phyloP scores from a whole-genome alignment of 1,140 invertebrate genomes.

The Stenopsyche tienmushanensis region DNA sequence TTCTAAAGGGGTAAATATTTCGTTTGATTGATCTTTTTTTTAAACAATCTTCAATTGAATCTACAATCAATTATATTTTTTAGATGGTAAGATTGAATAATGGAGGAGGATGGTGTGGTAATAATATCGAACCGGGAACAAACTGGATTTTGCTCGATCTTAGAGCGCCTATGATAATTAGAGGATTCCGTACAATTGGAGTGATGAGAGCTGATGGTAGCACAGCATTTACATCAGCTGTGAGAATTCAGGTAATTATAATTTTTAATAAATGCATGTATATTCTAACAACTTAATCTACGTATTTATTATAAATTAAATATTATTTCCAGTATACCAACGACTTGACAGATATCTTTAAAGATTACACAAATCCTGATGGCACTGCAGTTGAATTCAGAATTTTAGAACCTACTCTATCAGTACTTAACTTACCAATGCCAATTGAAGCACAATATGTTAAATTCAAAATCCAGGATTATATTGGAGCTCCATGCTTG shows the following conservation, averaged over 20 bases:
- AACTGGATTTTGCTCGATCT: slow-evolving; percentile 90
- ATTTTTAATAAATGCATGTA: not conserved
- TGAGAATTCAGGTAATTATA: slow-evolving; percentile 66
- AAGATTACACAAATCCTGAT: slow-evolving; percentile 88
- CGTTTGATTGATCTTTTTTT: slow-evolving; percentile 2
- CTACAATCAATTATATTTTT: slow-evolving; percentile 17
- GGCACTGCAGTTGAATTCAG: slow-evolving; percentile 91
- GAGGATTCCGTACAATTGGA: slow-evolving; percentile 87
- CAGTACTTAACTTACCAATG: slow-evolving; percentile 84
- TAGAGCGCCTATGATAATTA: slow-evolving; percentile 84
- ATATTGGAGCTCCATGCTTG: slow-evolving; percentile 82
- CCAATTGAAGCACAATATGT: slow-evolving; percentile 90
- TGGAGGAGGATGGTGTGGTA: slow-evolving; percentile 87
- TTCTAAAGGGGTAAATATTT: slow-evolving; percentile 68
- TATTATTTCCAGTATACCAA: slow-evolving; percentile 70
- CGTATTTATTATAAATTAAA: not conserved
- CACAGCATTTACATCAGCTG: slow-evolving; percentile 83
- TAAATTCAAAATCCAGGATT: slow-evolving; percentile 87
- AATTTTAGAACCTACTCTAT: slow-evolving; percentile 82
- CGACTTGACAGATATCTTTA: slow-evolving; percentile 84
- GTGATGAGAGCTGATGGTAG: slow-evolving; percentile 76
- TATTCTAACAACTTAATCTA: not conserved
- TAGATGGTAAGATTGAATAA: slow-evolving; percentile 80
- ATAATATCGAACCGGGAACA: slow-evolving; percentile 74
- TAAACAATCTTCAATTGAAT: slow-evolving; percentile 10